Evolutionary conservation across 2,888 invertebrate genomes (phyloP), one percentile per base, ranked within the genome.

Genomic region (Biston betularia): DNA sequence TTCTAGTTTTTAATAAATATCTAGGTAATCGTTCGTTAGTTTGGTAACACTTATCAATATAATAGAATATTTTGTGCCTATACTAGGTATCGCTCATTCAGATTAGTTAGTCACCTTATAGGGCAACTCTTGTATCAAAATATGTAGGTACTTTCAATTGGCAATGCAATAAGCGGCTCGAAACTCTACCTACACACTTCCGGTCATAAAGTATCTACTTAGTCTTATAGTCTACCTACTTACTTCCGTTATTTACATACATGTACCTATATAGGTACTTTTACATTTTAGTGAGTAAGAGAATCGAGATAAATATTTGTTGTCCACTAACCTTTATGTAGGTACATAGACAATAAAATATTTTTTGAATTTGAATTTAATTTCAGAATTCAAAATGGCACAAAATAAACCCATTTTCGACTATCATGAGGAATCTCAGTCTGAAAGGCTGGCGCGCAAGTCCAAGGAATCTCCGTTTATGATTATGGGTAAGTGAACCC

Each of bases 391-490:
- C 64, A 80, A 65, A 68, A 92, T 92, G 92, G 80, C 87, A 40
- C 76, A 88, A 65, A 83, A 82, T 55, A 86, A 83, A 72, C 90
- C 89, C 14, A 73, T 76, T n/a, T 94, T 93, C 72, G 92, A 93
- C 68, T 94, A 94, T 76, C 90, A 94, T 53, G 95, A 95, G 60
- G 95, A 95, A 83, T 86, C 89, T 44, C 94, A 94, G n/a, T 74
- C 89, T 0, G 91, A 93, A 73, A 91, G 83, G 69, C 83, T 97
- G 54, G 85, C 94, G 11, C 94, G 95, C 65, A 97, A 97, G 84
- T 94, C 96, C 6, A 96, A 95, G 80, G 96, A 97, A 85, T 95
- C 95, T 44, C 96, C 97, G 0, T 95, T 96, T 75, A 96, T 97
- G 95, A 85, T 96, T 55, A 85, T 96, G 62, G 96, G 97, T 96